Evolutionary conservation across 2,113 vertebrate genomes (phyloP), one percentile per base, ranked within the genome.

Genomic region (Meriones unguiculatus): DNA sequence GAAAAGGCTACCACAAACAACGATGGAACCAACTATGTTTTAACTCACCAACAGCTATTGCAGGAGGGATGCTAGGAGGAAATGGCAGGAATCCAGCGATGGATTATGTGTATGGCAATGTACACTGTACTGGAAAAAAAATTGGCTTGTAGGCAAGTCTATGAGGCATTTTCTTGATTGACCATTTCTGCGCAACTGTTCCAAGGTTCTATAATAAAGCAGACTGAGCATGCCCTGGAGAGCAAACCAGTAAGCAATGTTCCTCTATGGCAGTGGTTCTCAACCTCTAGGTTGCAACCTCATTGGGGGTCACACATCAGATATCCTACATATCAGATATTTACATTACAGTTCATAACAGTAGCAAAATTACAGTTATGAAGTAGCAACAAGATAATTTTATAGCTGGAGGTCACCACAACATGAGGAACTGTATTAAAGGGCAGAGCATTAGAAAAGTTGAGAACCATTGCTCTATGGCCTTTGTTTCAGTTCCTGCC

Each of bases 21-120:
- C 41, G 65, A 96, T 65, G 95, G 41, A 93, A 88, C 41, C 89
- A 77, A 52, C 22, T 59, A 12, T 57, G 52, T 87, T 87, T 93
- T 89, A 86, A 69, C 72, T 69, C 30, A 38, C 62, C 78, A 95
- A 94, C 9, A 94, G 94, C 75, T 67, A 67, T 72, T 87, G 50
- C 80, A 88, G 54, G 46, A 92, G 4, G 12, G 82, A 3, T 52
- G 17, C n/a, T 90, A 11, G 46, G 38, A 89, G 95, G 50, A 85
- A 94, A 89, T 62, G 22, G 54, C 13, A 91, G 9, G 17, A 86
- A 95, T 4, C 64, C 1, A 81, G 77, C 24, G 64, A 67, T 84
- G 69, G 4, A 2, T 57, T 80, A 22, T 50, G 41, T 50, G 62
- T 85, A 30, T 86, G 41, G 15, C 18, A 52, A 13, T 50, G 17